phyloP scores from a whole-genome alignment of 2,113 vertebrate genomes.

The Pachypanchax playfairii region DNA sequence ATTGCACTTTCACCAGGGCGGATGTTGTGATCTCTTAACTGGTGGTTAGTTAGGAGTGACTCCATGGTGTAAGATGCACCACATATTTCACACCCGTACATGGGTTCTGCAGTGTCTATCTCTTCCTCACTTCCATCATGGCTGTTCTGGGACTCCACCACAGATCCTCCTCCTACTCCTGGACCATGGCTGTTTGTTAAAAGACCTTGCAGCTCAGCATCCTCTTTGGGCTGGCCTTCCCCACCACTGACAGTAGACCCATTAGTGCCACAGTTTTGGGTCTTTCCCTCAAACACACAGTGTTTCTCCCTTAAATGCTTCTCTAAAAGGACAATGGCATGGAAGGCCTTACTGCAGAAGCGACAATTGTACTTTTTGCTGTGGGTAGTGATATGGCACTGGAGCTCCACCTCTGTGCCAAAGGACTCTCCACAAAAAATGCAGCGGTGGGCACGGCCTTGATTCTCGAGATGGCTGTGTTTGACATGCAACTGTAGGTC shows the following conservation, averaged over 20 bases:
- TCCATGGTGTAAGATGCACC: constrained; percentile 99
- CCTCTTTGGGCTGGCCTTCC: constrained; percentile 89
- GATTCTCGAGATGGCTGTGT: constrained; percentile 96
- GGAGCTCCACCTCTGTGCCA: constrained; percentile 96
- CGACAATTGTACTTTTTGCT: constrained; percentile 99
- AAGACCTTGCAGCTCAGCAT: constrained; percentile 89
- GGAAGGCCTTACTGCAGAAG: constrained; percentile 99
- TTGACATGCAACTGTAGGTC: constrained; percentile 96
- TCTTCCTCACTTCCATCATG: constrained; percentile 94
- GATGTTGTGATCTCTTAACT: constrained; percentile 97
- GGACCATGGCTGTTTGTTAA: constrained; percentile 89
- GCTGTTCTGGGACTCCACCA: constrained; percentile 88
- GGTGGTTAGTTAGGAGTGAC: constrained; percentile 95
- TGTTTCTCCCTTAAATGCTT: constrained; percentile 95
- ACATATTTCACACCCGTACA: constrained; percentile 97
- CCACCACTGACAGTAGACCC: constrained; percentile 80
- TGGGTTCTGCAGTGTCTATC: constrained; percentile 91
- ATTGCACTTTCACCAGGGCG: constrained; percentile 94
- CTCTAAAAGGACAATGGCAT: constrained; percentile 93
- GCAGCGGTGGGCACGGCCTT: constrained; percentile 91
- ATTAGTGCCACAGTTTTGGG: constrained; percentile 90
- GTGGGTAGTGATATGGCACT: constrained; percentile 98
- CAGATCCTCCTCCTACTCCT: constrained; percentile 52
- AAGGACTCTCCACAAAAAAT: constrained; percentile 99
- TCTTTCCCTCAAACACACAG: constrained; percentile 92